Evolutionary conservation across 2,113 vertebrate species (phyloP).

Genomic region (Dipodomys merriami): DNA sequence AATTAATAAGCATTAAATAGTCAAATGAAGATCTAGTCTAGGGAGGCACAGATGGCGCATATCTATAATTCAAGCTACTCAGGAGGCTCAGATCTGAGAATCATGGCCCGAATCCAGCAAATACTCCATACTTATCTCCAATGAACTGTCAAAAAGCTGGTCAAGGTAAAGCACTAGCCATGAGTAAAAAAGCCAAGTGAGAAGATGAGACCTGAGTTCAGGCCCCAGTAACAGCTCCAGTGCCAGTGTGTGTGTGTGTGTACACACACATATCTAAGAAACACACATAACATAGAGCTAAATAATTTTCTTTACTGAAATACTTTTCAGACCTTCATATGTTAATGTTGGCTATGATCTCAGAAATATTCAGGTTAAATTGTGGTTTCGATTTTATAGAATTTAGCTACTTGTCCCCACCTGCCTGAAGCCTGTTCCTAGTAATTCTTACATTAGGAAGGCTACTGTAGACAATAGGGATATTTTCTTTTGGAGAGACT

Average conservation of each 20-base stretch:
- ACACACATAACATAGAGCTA: background rate
- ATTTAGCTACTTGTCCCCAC: background rate
- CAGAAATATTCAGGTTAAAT: background rate
- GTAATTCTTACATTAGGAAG: background rate
- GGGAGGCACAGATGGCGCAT: no score
- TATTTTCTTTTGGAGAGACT: background rate
- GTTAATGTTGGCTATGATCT: background rate
- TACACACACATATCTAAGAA: background rate
- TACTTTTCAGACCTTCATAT: background rate
- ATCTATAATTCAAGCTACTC: no score
- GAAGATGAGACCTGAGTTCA: no score
- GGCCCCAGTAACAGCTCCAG: no score
- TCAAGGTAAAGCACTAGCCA: no score
- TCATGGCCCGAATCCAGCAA: no score
- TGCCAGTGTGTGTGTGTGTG: no score
- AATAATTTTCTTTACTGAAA: conserved; percentile 22
- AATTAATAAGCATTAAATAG: background rate
- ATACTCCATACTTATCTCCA: no score
- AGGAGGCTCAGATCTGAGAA: no score
- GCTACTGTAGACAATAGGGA: no score
- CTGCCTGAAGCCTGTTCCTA: background rate
- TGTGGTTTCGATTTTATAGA: background rate
- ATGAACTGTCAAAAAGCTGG: no score
- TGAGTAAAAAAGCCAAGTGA: no score
- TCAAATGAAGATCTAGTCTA: background rate